A percentile compares a stretch with the other conserved stretches of the same genome.
Conservation (phyloP, 2,797 vertebrate genomes). For the Eulemur albifrons region DNA sequence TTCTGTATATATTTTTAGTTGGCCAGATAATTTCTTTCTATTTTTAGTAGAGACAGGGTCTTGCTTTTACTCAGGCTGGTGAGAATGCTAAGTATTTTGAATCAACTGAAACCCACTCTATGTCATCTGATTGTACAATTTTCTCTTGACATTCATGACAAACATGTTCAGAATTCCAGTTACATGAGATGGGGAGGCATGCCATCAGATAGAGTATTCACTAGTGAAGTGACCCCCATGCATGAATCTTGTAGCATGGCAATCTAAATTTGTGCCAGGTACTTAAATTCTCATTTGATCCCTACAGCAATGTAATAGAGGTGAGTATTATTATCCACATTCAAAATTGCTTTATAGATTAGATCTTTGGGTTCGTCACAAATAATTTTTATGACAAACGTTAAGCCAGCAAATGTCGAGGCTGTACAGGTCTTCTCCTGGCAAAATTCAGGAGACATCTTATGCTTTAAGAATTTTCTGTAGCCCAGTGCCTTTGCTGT, state of each 20-base stretch:
- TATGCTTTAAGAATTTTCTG: neutral
- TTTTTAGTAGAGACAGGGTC: no score
- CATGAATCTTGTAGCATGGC: neutral
- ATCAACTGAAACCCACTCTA: neutral
- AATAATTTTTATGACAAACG: neutral
- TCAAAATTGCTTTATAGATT: neutral
- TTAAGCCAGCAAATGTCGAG: neutral
- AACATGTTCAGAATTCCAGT: neutral
- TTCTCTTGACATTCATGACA: neutral
- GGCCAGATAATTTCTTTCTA: no score
- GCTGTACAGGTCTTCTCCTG: neutral
- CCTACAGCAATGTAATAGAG: neutral
- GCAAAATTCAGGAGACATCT: neutral
- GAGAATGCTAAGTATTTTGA: neutral
- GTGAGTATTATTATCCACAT: neutral
- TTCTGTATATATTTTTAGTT: no score
- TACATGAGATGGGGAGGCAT: neutral
- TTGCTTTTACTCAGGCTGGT: no score
- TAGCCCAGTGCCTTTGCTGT: neutral
- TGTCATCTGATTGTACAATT: neutral
- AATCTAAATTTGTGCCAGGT: neutral
- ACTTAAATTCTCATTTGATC: neutral
- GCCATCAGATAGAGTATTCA: neutral
- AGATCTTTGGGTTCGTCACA: neutral
- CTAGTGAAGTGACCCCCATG: neutral